Percentiles rank a stretch among this genome's conserved stretches.
These are phyloP conservation scores for Halictus quadricinctus DNA, from an alignment of 2,888 invertebrate genomes.

Conservation along the genomic window DNA sequence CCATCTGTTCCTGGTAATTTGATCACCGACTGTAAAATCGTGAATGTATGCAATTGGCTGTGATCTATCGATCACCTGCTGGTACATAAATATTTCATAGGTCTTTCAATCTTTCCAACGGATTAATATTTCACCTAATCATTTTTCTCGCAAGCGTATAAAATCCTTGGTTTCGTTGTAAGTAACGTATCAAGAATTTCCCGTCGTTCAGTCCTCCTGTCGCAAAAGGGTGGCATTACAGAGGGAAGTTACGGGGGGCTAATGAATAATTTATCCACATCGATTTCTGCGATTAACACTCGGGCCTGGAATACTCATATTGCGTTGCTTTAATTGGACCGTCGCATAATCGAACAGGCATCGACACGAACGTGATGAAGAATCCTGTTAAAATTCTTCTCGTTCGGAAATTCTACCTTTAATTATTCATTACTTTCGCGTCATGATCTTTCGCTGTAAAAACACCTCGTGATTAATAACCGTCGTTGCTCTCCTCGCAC, in stretches of 20 bases:
- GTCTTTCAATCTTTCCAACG: not conserved
- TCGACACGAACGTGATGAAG: not conserved
- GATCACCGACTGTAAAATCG: not conserved
- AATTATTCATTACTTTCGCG: slow-evolving; percentile 33
- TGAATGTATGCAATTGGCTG: not conserved
- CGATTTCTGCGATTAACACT: slow-evolving; percentile 26
- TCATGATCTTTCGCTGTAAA: not conserved
- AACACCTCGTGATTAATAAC: slow-evolving; percentile 35
- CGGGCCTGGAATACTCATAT: slow-evolving; percentile 8
- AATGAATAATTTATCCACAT: slow-evolving; percentile 21
- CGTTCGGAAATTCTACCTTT: slow-evolving; percentile 17
- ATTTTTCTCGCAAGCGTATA: not conserved
- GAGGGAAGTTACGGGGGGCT: not conserved
- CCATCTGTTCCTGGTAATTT: not conserved
- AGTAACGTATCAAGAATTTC: not conserved
- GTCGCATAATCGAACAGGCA: slow-evolving; percentile 28
- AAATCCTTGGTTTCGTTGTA: not conserved
- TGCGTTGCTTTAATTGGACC: slow-evolving; percentile 41
- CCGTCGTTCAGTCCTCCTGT: not conserved
- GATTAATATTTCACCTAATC: not conserved
- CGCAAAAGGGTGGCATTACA: not conserved
- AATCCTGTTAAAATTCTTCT: slow-evolving; percentile 39
- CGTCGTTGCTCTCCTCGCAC: not conserved
- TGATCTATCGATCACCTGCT: not conserved
- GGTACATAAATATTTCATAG: not conserved